A percentile compares a stretch with the other conserved stretches of the same genome.
Evolutionary conservation across 2,113 vertebrate genomes (phyloP).

Genomic region (Myotis yumanensis): DNA sequence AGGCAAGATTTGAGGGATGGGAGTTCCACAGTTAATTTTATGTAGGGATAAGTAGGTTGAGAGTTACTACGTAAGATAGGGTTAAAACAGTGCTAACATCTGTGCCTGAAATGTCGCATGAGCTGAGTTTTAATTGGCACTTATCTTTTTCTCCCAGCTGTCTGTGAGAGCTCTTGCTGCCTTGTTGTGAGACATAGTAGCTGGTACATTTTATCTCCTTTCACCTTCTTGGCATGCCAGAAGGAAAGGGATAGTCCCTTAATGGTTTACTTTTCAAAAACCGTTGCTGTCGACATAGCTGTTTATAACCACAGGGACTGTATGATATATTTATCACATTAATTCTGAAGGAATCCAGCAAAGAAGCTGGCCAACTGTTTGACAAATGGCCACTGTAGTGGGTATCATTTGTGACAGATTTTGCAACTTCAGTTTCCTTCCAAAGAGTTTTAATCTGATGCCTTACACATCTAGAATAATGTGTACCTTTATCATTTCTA

Average conservation of each 20-base stretch:
- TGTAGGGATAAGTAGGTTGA: background rate
- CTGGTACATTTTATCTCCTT: slow-evolving; percentile 14
- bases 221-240: slow-evolving; percentile 50
- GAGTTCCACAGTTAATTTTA: slow-evolving; percentile 19
- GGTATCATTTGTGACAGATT: slow-evolving; percentile 25
- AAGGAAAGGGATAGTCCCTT: slow-evolving; percentile 44
- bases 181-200: slow-evolving; percentile 31
- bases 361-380: slow-evolving; percentile 13
- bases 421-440: background rate
- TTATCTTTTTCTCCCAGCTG: slow-evolving; percentile 53
- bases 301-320: background rate
- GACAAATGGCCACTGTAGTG: background rate
- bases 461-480: background rate
- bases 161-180: background rate
- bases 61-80: background rate
- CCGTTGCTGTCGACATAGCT: slow-evolving; percentile 27
- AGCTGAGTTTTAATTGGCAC: background rate
- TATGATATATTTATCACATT: slow-evolving; percentile 32
- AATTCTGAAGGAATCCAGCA: slow-evolving; percentile 37
- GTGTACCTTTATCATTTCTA: background rate
- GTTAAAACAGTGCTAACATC: background rate
- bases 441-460: background rate
- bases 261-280: slow-evolving; percentile 56
- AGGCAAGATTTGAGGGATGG: background rate
- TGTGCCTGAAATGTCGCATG: background rate